Conservation (phyloP, 2,113 vertebrate species). For the Macroglossus sobrinus region DNA sequence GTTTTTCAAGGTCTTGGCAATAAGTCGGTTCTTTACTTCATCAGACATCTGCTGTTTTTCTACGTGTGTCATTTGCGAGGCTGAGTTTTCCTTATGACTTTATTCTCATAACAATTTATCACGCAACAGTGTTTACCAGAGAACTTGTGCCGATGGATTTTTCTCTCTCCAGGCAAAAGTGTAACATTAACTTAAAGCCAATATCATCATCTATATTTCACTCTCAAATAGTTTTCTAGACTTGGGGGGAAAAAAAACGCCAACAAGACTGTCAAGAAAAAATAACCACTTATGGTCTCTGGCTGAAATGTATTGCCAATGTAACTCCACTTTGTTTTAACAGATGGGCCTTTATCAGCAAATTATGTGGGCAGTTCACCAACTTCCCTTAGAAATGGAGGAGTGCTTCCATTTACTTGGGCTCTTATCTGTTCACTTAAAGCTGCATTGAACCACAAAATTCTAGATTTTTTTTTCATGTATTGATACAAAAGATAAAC, state of each 20-base stretch:
- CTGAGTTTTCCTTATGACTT: conserved; percentile 84
- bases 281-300: conserved; percentile 80
- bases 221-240: conserved; percentile 78
- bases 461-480: conserved; percentile 74
- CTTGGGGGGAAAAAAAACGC: conserved; percentile 65
- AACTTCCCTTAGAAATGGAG: conserved; percentile 82
- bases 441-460: conserved; percentile 80
- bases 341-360: conserved; percentile 90
- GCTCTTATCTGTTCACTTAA: conserved; percentile 84
- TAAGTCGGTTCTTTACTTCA: conserved; percentile 83
- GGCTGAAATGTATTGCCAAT: conserved; percentile 83
- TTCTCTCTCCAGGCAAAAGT: conserved; percentile 76
- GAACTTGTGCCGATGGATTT: conserved; percentile 64
- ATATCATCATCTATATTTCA: conserved; percentile 80
- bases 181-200: conserved; percentile 78
- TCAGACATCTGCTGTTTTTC: conserved; percentile 89
- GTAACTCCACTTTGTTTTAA: conserved; percentile 84
- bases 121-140: conserved; percentile 75
- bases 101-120: conserved; percentile 83
- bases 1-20: conserved; percentile 88
- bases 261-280: conserved; percentile 81
- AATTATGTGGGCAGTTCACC: conserved; percentile 84
- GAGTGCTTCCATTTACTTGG: conserved; percentile 80
- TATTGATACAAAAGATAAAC: conserved; percentile 77
- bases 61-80: conserved; percentile 84